Base-by-base conservation (phyloP, 1,140 invertebrate species). In the Parapsyche elsis region DNA sequence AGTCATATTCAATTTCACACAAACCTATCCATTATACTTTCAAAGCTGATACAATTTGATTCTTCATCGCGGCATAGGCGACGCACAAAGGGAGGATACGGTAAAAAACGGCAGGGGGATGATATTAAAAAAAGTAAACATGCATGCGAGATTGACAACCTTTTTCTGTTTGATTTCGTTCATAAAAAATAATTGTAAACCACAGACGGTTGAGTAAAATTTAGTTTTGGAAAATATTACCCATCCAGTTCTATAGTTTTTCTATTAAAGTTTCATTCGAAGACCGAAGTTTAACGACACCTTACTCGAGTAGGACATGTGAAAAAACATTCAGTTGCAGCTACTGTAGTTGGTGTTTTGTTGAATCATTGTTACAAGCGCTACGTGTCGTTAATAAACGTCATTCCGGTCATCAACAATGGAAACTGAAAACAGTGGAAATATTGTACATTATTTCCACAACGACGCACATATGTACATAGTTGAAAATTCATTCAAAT, bases 31-130 rank as follows among this genome's bases (percentile, higher is more conserved):
- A 83, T 83, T 83, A 83, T 83, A 71, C 71, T 83, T 82, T 80
- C 67, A 80, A 78, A 83, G 77, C 79, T 83, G 82, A 83, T 83
- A 83, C 82, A 83, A 80, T 83, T 83, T 83, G 79, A 81, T 83
- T 81, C 77, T 78, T 83, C 77, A 79, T 75, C 79, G 78, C 67
- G 75, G 73, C 61, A 78, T 78, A 76, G 79, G 49, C 57, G 24
- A 30, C 7, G 23, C 73, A 83, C 80, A 83, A 79, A 79, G 82
- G 67, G 73, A 81, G 80, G 61, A 67, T 57, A 78, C 49, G 64
- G 79, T 83, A 71, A 80, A 78, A 83, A 83, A 81, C 75, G 71
- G 71, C 79, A 75, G 77, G 79, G 19, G 81, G 81, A 73, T 76
- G 24, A 76, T 81, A 83, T 83, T 79, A 80, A 81, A 83, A 81